Percentiles rank a stretch among this genome's conserved stretches.
Conservation (phyloP, 2,113 vertebrate genomes). For the Gymnorhina tibicen region DNA sequence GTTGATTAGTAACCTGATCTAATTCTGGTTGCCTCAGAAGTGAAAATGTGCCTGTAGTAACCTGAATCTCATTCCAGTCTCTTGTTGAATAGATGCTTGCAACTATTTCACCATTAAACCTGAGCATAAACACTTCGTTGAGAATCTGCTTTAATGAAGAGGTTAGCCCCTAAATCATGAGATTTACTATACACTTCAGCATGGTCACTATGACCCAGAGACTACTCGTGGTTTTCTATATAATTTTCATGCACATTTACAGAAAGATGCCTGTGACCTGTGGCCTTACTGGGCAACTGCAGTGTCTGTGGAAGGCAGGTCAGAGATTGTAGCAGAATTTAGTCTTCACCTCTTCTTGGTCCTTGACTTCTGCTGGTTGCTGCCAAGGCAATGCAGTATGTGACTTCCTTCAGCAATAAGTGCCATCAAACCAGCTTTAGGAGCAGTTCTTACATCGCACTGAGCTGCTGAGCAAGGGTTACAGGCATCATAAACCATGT, state of each 20-base stretch:
- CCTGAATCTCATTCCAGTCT: not conserved
- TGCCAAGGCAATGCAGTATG: fast-evolving
- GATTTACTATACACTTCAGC: not conserved
- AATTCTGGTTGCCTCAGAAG: not conserved
- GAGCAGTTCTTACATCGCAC: not conserved
- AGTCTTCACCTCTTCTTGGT: not conserved
- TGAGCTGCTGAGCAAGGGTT: not conserved
- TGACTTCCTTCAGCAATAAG: fast-evolving
- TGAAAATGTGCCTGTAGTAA: not conserved
- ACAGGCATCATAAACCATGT: not conserved
- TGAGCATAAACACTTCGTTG: not conserved
- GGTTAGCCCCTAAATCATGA: not conserved
- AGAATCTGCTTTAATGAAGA: not conserved
- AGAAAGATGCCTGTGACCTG: not conserved
- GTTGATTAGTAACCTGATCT: too few species aligned
- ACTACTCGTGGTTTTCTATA: fast-evolving
- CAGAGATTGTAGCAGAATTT: not conserved
- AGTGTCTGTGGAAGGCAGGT: not conserved
- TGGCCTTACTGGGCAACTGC: not conserved
- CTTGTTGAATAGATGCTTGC: not conserved
- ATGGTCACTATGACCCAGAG: not conserved
- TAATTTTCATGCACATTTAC: not conserved
- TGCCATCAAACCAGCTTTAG: not conserved
- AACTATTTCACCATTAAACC: not conserved
- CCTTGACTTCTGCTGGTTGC: not conserved